Evolutionary conservation across 2,888 invertebrate genomes (phyloP).

Genomic region (Shargacucullia verbasci): DNA sequence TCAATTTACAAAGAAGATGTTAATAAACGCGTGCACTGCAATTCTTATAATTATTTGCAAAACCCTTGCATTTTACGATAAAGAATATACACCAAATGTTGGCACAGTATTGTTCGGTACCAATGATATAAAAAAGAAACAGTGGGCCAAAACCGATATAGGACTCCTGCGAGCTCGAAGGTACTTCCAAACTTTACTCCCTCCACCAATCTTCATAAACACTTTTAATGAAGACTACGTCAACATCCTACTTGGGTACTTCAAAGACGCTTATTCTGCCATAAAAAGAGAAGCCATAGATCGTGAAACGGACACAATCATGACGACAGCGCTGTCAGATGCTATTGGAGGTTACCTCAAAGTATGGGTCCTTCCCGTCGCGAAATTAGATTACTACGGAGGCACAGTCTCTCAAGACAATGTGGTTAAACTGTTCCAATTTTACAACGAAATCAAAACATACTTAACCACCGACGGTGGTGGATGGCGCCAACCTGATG

Average conservation of each 20-base stretch:
- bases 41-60: constrained; percentile 51
- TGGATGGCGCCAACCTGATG: constrained; percentile 85
- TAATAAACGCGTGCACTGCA: constrained; percentile 57
- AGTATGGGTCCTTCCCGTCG: constrained; percentile 88
- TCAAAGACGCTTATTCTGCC: constrained; percentile 63
- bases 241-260: constrained; percentile 66
- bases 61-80: constrained; percentile 28
- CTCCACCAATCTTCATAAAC: constrained; percentile 62
- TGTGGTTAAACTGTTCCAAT: constrained; percentile 85
- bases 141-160: constrained; percentile 68
- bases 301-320: constrained; percentile 58
- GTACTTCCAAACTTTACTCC: constrained; percentile 73
- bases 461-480: constrained; percentile 89
- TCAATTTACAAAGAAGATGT: constrained; percentile 65
- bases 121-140: constrained; percentile 60
- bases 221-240: constrained; percentile 68
- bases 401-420: constrained; percentile 89
- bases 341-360: constrained; percentile 90
- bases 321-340: constrained; percentile 83
- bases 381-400: constrained; percentile 90
- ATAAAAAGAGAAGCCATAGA: constrained; percentile 67
- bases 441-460: constrained; percentile 88
- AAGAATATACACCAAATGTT: constrained; percentile 64
- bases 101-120: constrained; percentile 76
- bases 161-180: constrained; percentile 70